A percentile compares a stretch with the other conserved stretches of the same genome.
phyloP scores from a whole-genome alignment of 1,140 invertebrate species.

The Scaptomyza pallida region DNA sequence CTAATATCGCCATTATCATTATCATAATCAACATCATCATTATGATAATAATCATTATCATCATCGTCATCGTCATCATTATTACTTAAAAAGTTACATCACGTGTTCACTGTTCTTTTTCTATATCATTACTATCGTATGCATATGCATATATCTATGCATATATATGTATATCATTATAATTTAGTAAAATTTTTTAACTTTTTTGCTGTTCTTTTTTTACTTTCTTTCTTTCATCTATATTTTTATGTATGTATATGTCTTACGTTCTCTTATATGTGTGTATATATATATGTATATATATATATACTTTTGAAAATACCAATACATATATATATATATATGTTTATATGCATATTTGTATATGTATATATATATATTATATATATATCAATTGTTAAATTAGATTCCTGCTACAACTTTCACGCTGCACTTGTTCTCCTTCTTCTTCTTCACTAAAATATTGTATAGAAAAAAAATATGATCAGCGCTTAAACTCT shows the following conservation, averaged over 20 bases:
- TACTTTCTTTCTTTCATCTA: constrained; percentile 42
- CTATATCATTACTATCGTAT: constrained; percentile 65
- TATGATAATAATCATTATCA: constrained; percentile 19
- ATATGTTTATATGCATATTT: constrained; percentile 48
- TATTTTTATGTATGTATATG: constrained; percentile 61
- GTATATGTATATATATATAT: constrained; percentile 41
- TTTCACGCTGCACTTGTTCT: constrained; percentile 57
- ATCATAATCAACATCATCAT: constrained; percentile 30
- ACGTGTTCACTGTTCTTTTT: constrained; percentile 81
- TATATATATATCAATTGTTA: constrained; percentile 31
- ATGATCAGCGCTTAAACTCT: constrained; percentile 47
- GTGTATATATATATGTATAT: constrained; percentile 29
- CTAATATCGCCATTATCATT: constrained; percentile 45
- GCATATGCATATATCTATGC: constrained; percentile 45
- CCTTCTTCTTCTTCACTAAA: constrained; percentile 56
- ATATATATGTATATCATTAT: constrained; percentile 58
- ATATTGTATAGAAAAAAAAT: constrained; percentile 71
- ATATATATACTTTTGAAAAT: constrained; percentile 66
- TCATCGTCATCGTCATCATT: constrained; percentile 26
- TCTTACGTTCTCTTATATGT: constrained; percentile 75
- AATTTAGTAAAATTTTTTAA: constrained; percentile 62
- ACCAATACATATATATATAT: constrained; percentile 47
- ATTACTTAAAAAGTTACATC: constrained; percentile 81
- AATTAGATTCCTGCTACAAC: constrained; percentile 78
- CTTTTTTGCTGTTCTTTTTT: constrained; percentile 49